phyloP scores from a whole-genome alignment of 2,888 invertebrate genomes.

The Drosophila bunnanda region DNA sequence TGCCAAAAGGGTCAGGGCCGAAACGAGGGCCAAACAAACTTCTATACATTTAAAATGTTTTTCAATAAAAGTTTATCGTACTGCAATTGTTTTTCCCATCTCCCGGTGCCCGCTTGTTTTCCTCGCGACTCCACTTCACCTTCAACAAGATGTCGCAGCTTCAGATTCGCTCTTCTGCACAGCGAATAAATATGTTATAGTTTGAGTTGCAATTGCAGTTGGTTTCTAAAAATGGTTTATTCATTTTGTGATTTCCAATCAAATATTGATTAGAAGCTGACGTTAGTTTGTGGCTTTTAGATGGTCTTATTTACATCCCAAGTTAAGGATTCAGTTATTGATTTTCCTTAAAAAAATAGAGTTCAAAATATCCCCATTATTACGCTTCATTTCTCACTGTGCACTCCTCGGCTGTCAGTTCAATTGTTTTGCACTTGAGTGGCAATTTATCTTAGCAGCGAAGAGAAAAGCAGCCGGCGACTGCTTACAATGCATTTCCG shows the following conservation, averaged over 20 bases:
- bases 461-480: slow-evolving; percentile 49
- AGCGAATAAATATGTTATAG: neutral
- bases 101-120: slow-evolving; percentile 32
- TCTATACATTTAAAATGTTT: slow-evolving; percentile 75
- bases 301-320: neutral
- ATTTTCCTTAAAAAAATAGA: neutral
- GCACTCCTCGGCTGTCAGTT: slow-evolving; percentile 48
- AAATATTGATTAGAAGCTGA: neutral
- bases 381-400: neutral
- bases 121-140: slow-evolving; percentile 39
- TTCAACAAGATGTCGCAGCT: slow-evolving; percentile 49
- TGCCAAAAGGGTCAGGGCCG: slow-evolving; percentile 50
- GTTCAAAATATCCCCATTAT: neutral
- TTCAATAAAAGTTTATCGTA: slow-evolving; percentile 75
- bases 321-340: neutral
- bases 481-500: slow-evolving; percentile 72
- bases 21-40: slow-evolving; percentile 50
- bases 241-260: slow-evolving; percentile 2
- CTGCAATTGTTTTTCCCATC: slow-evolving; percentile 67
- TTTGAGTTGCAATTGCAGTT: neutral
- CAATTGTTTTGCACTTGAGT: slow-evolving; percentile 75
- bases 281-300: neutral
- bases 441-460: slow-evolving; percentile 79
- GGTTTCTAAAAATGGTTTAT: neutral
- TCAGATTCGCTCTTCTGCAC: slow-evolving; percentile 9